Evolutionary conservation across 2,797 vertebrate species (phyloP).

Genomic region (Urocyon cinereoargenteus): DNA sequence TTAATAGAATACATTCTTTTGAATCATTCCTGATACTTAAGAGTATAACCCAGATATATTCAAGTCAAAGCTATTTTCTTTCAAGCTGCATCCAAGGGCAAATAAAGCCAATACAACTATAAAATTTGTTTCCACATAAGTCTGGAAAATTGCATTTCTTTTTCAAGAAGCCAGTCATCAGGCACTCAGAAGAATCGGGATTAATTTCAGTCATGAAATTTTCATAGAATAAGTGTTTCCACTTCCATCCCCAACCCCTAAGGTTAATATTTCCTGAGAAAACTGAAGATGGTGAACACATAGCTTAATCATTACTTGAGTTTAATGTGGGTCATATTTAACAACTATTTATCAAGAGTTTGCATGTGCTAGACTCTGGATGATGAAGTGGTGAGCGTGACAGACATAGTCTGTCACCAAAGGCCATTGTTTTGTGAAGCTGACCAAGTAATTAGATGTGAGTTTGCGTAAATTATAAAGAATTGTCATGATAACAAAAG

Average conservation of each 20-base stretch:
- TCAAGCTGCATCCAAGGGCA: neutral
- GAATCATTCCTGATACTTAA: neutral
- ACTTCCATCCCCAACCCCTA: neutral
- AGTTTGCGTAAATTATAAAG: neutral
- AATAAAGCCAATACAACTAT: neutral
- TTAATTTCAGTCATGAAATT: neutral
- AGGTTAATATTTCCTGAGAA: neutral
- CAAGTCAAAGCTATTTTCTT: neutral
- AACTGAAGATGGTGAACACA: neutral
- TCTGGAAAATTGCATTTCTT: neutral
- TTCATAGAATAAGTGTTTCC: neutral
- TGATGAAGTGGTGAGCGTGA: neutral
- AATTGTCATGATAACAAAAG: neutral
- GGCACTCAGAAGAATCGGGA: neutral
- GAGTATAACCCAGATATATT: conserved; percentile 23
- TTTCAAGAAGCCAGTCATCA: neutral
- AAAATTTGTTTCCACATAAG: neutral
- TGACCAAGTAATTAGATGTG: neutral
- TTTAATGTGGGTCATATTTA: neutral
- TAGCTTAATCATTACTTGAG: neutral
- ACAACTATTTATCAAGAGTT: neutral
- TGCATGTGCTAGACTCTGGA: neutral
- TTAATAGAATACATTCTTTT: neutral
- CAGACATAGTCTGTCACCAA: neutral
- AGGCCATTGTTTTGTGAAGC: neutral